Evolutionary conservation across 2,797 vertebrate genomes (phyloP), one percentile per base, ranked within the genome.

Genomic region (Melopsittacus undulatus): DNA sequence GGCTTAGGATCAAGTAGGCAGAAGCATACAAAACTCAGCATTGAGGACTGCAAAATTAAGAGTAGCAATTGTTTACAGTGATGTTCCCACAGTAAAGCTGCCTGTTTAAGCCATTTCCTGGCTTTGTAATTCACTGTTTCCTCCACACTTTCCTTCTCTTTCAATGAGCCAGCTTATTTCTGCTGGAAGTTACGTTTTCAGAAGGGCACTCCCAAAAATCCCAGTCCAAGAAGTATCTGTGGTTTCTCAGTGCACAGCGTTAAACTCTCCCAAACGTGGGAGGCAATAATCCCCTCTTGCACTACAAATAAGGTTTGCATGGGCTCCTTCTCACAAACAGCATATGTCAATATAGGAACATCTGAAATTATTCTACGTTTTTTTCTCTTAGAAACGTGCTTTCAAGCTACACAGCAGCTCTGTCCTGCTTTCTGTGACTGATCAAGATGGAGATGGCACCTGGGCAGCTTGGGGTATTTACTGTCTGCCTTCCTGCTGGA

Each of bases 61-160:
- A 91, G 85, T n/a, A 86, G 45, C 42, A 76, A 70, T 86, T 95
- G 92, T 94, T 95, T 79, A 73, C 38, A 46, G 8, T 14, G 49
- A 86, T 51, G 91, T 94, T 96, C 83, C 85, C 90, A 79, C 86
- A 94, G 67, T 82, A 43, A 67, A 90, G 68, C 43, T 88, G 84
- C 77, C 92, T 95, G 85, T 77, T 94, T 87, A 94, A 96, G 85
- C 70, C 70, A 96, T 94, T 96, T 96, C 94, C 92, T 94, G 90
- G 83, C 87, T 96, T 91, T 94, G 83, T 94, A 95, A 90, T 84
- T 96, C 91, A 87, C 80, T 61, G 8, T 83, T 97, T 96, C 90
- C 92, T 87, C 86, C 80, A 86, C 56, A 43, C 52, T 95, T 94
- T 87, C 61, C 83, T 91, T 52, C 61, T 94, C 74, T 94, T 92